These are phyloP conservation scores for Brienomyrus longianalis DNA, from an alignment of 2,113 vertebrate species.

Conservation along the genomic window DNA sequence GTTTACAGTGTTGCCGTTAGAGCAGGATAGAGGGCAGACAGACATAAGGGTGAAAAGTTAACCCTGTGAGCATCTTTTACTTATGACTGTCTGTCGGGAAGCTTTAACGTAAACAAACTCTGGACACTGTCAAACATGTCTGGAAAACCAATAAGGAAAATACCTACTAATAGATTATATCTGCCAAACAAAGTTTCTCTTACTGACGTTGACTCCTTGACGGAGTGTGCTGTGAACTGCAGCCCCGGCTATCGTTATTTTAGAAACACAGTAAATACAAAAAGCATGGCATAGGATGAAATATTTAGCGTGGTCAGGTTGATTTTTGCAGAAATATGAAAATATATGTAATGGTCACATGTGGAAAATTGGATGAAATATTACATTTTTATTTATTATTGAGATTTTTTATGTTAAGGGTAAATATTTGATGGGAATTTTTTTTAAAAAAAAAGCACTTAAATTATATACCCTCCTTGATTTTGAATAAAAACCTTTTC, in stretches of 20 bases:
- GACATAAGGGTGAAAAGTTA: neutral
- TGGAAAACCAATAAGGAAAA: constrained; percentile 7
- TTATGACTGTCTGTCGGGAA: neutral
- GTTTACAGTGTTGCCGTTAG: neutral
- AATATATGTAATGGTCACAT: neutral
- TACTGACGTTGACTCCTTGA: neutral
- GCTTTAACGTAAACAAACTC: constrained; percentile 9
- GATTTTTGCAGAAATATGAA: neutral
- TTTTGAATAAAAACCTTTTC: neutral
- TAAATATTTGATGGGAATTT: neutral
- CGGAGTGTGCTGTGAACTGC: neutral
- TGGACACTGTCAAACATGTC: constrained; percentile 4
- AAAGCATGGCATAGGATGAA: neutral
- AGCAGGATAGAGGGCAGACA: neutral
- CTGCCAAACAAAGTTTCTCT: constrained; percentile 6
- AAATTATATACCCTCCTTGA: neutral
- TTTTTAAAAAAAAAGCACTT: too few relatives aligned
- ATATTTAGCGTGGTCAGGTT: neutral
- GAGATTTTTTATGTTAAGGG: neutral
- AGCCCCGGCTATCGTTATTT: neutral
- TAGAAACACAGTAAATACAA: neutral
- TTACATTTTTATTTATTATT: neutral
- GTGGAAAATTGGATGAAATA: neutral
- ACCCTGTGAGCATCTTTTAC: constrained; percentile 4
- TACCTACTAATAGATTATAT: neutral